Conservation (phyloP, 2,113 vertebrate species). For the Pitta sordida region DNA sequence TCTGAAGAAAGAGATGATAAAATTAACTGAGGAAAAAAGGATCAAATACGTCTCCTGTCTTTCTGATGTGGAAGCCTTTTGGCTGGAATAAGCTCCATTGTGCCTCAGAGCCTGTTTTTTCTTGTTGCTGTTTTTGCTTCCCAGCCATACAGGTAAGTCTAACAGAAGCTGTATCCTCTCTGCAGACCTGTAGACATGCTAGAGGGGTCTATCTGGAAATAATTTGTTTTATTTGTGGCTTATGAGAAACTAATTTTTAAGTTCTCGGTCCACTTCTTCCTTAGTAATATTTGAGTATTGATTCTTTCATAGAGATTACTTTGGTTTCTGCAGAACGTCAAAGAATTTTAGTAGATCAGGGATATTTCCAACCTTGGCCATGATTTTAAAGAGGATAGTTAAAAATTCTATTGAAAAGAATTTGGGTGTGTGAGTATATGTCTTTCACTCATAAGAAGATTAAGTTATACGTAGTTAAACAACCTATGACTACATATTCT, state of each 20-base stretch:
- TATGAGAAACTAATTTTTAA: background rate
- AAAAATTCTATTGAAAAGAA: background rate
- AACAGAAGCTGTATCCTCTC: background rate
- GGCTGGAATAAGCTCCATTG: background rate
- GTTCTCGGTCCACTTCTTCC: background rate
- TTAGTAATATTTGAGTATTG: background rate
- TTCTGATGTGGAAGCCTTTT: background rate
- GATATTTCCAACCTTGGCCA: background rate
- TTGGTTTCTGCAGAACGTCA: background rate
- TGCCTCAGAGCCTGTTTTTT: fast-evolving
- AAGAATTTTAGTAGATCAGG: background rate
- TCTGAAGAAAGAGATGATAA: background rate
- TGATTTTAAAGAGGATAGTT: background rate
- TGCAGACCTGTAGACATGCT: background rate
- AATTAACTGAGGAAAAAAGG: background rate
- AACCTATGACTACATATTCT: background rate
- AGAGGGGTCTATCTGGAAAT: background rate
- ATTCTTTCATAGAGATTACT: background rate
- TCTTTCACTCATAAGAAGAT: background rate
- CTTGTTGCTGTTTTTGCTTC: background rate
- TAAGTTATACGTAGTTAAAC: background rate
- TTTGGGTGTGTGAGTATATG: background rate
- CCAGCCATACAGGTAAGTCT: background rate
- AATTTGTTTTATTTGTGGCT: background rate
- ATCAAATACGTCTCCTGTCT: fast-evolving